Evolutionary conservation across 2,888 invertebrate genomes (phyloP).

Genomic region (Macrosiphum euphorbiae): DNA sequence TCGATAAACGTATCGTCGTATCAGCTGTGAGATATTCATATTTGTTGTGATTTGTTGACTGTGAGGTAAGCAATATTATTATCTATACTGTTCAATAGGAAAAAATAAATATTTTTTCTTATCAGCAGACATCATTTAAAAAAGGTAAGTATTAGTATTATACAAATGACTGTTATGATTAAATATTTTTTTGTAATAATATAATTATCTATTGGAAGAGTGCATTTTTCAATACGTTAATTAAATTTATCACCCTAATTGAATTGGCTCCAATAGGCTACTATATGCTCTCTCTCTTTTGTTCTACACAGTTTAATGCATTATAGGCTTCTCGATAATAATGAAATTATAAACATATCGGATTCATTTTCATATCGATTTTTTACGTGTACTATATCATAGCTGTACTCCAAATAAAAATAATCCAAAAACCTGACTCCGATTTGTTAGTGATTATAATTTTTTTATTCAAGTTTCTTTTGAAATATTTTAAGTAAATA

Average conservation of each 20-base stretch:
- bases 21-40: not conserved
- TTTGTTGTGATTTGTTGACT: not conserved
- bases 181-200: not conserved
- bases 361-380: not conserved
- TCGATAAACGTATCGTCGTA: not conserved
- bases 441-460: not conserved
- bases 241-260: not conserved
- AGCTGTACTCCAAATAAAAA: not conserved
- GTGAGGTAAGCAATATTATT: not conserved
- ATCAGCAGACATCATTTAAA: not conserved
- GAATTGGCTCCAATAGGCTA: not conserved
- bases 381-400: not conserved
- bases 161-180: not conserved
- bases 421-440: too few relatives aligned
- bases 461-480: not conserved
- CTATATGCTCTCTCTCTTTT: not conserved
- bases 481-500: not conserved
- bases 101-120: not conserved
- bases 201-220: not conserved
- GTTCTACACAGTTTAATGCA: not conserved
- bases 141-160: not conserved
- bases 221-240: not conserved
- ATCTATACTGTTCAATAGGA: not conserved
- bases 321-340: not conserved
- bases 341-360: not conserved